Percentiles rank a stretch among this genome's conserved stretches.
These are phyloP conservation scores for Oxycera nigricornis DNA, from an alignment of 2,888 invertebrate species.

Conservation along the genomic window DNA sequence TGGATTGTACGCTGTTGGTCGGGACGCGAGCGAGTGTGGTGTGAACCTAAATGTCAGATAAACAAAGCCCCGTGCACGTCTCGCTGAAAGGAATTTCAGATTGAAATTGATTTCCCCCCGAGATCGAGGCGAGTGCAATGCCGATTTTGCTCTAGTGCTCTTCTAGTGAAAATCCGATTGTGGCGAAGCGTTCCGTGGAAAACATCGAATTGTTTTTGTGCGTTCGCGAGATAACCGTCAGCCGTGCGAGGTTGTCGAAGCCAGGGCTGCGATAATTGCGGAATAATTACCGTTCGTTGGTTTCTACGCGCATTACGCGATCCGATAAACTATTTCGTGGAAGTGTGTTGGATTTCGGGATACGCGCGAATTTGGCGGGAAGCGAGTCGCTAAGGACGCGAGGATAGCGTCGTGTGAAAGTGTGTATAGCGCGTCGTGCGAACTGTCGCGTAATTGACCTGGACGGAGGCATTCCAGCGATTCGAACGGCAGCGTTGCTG, in stretches of 20 bases:
- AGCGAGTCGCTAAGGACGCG: background rate
- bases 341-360: no score
- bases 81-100: conserved; percentile 22
- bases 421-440: no score
- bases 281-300: conserved; percentile 6
- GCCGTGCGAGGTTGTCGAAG: background rate
- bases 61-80: conserved; percentile 41
- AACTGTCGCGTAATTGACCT: background rate
- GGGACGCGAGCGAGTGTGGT: conserved; percentile 36
- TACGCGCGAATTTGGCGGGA: background rate
- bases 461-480: background rate
- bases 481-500: background rate
- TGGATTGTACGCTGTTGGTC: background rate
- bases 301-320: background rate
- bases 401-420: background rate
- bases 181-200: background rate
- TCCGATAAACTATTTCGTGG: background rate
- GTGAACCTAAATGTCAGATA: conserved; percentile 46
- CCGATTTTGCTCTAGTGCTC: background rate
- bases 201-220: background rate
- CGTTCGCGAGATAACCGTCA: background rate
- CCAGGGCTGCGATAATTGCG: background rate
- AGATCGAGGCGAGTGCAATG: background rate
- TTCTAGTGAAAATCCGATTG: background rate
- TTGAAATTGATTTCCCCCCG: background rate